Percentiles rank a stretch among this genome's conserved stretches.
Conservation (phyloP, 2,888 invertebrate species). For the Trissonchulus latispiculum region DNA sequence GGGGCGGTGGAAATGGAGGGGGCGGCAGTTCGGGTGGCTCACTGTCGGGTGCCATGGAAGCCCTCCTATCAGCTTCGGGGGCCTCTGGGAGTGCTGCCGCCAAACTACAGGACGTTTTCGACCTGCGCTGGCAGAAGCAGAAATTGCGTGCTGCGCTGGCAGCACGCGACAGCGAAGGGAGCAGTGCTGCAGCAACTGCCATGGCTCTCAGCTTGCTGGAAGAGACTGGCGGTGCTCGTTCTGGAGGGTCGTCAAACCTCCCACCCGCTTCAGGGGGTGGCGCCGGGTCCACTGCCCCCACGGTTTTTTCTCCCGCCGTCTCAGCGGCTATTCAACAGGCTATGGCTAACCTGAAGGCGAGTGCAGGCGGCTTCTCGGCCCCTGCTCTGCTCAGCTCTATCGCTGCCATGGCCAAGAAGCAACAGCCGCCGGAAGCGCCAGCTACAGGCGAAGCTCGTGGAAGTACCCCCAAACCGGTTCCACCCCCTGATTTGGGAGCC, state of each 20-base stretch:
- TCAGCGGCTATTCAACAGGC: background rate
- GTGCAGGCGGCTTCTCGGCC: background rate
- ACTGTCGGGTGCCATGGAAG: too few species aligned
- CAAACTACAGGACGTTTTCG: background rate
- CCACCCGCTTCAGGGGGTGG: too few species aligned
- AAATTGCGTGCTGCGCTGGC: background rate
- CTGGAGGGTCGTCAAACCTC: too few species aligned
- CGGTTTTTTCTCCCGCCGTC: background rate
- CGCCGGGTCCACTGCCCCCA: background rate
- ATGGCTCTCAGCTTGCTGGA: background rate
- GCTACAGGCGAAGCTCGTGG: background rate
- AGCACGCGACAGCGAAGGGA: background rate
- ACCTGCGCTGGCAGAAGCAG: background rate
- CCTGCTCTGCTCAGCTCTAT: background rate
- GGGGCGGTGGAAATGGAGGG: background rate
- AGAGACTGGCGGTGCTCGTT: too few species aligned
- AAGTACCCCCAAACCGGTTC: background rate
- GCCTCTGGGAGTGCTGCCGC: background rate
- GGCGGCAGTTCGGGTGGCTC: background rate
- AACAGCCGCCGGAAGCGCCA: background rate
- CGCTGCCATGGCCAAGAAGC: background rate
- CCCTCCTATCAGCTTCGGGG: background rate
- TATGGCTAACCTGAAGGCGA: background rate
- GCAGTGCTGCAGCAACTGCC: too few species aligned
- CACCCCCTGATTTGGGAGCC: background rate